Evolutionary conservation across 1,140 invertebrate genomes (phyloP).

Genomic region (Liolophura sinensis): DNA sequence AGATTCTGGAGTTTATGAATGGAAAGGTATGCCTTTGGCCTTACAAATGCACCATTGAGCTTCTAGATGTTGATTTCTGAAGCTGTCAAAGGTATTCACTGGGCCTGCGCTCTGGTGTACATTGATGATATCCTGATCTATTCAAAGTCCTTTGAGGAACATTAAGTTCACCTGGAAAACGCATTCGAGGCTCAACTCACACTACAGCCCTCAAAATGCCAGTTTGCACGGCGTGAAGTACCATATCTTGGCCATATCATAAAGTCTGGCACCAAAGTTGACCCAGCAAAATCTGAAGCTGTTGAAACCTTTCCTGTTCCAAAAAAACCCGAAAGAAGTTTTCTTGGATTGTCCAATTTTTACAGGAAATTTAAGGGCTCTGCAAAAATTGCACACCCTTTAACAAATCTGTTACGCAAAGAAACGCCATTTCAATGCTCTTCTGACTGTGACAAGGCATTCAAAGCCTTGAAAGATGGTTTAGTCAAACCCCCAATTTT

Average conservation of each 20-base stretch:
- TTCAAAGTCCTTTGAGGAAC: constrained; percentile 18
- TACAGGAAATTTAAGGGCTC: constrained; percentile 27
- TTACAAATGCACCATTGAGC: constrained; percentile 16
- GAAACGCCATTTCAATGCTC: constrained; percentile 19
- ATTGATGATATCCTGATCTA: constrained; percentile 24
- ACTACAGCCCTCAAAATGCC: constrained; percentile 22
- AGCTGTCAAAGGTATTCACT: constrained; percentile 12
- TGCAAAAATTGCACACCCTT: constrained; percentile 13
- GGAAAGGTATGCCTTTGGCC: constrained; percentile 24
- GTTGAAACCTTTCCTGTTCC: constrained; percentile 18
- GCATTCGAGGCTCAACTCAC: constrained; percentile 17
- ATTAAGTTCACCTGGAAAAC: constrained; percentile 15
- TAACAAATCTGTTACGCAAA: constrained; percentile 14
- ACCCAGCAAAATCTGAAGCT: constrained; percentile 14
- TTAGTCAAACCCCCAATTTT: too few species aligned
- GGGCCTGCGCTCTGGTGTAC: constrained; percentile 13
- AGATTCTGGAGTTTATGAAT: constrained; percentile 14
- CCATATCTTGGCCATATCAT: constrained; percentile 22
- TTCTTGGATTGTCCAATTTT: constrained; percentile 23
- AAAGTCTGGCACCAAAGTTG: constrained; percentile 15
- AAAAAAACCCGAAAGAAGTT: constrained; percentile 11
- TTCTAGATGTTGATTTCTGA: constrained; percentile 17
- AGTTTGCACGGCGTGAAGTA: constrained; percentile 12
- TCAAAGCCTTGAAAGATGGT: constrained; percentile 17
- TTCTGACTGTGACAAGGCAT: constrained; percentile 16